Base-by-base conservation (phyloP, 2,797 vertebrate species). In the Limnodromus scolopaceus region DNA sequence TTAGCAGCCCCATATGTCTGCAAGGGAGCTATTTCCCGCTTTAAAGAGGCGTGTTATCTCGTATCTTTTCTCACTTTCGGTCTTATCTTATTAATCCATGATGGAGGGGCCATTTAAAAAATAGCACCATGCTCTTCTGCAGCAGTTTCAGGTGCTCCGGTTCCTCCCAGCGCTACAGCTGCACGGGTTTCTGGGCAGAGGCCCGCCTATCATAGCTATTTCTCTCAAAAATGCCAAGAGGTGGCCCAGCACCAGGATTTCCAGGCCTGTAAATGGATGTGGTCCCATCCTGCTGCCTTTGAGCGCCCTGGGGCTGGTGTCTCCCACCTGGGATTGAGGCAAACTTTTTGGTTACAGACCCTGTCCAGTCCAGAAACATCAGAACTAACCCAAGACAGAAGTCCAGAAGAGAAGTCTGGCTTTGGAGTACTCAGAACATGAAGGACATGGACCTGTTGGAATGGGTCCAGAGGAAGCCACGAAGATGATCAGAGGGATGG, bases 171-270 rank as follows among this genome's bases (percentile, higher is more conserved):
- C 10, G 8, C 5, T 20, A 36, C 65, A 93, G 54, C 70, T 84
- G 58, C 1, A 0, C 8, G 19, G 14, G 15, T 69, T 72, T 91
- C 46, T 87, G 46, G 38, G 15, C 71, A 92, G 38, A 64, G 28
- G 4, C 10, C 9, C 0, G 0, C 4, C 1, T 22, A 39, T 30
- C 61, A 41, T 4, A 82, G 28, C 5, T 69, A 23, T 34, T 82
- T 61, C 81, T 87, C 84, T 72, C 45, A 64, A 28, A 92, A 84
- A 82, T n/a, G 23, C 20, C 34, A 18, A 5, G 14, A 25, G 16
- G 4, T 19, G 65, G 22, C 18, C 20, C 65, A 89, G 61, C 34
- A 69, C 23, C 25, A 38, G 46, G 34, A 79, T 49, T 82, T 79
- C 27, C 78, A 72, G 25, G 18, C 32, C 68, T 58, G 13, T 6